Percentiles rank a stretch among this genome's conserved stretches.
Conservation (phyloP, 1,140 invertebrate genomes). For the Eriocheir sinensis region DNA sequence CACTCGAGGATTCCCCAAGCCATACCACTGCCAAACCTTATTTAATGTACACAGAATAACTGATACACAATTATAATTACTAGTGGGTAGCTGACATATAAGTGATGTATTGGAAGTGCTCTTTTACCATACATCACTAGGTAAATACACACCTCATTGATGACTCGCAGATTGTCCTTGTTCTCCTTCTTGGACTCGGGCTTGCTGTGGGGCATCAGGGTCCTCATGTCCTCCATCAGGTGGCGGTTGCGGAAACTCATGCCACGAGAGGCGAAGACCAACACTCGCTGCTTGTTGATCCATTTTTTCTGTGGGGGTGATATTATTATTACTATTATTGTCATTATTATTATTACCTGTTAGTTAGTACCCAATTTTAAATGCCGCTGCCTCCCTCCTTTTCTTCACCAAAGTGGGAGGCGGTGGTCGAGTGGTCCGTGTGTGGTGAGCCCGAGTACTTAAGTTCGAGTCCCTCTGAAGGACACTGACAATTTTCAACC, state of each 20-base stretch:
- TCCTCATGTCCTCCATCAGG: slow-evolving; percentile 96
- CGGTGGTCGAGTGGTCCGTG: neutral
- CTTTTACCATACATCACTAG: neutral
- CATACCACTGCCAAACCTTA: too few relatives aligned
- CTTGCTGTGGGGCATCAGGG: slow-evolving; percentile 96
- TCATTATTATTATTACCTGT: neutral
- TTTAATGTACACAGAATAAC: too few relatives aligned
- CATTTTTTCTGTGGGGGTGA: slow-evolving; percentile 84
- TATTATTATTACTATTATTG: neutral
- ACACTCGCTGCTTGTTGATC: slow-evolving; percentile 95
- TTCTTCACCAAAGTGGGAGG: neutral
- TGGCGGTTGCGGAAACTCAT: slow-evolving; percentile 95
- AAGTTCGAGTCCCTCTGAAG: neutral
- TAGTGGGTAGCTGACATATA: too few relatives aligned
- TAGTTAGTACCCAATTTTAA: neutral
- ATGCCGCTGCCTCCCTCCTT: neutral
- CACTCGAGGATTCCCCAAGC: too few relatives aligned
- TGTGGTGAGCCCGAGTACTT: neutral
- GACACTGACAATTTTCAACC: too few relatives aligned
- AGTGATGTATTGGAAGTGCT: too few relatives aligned
- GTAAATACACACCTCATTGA: slow-evolving; percentile 85
- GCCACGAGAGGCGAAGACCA: slow-evolving; percentile 95
- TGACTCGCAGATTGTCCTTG: slow-evolving; percentile 84
- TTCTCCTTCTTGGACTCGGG: slow-evolving; percentile 90
- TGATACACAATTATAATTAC: too few relatives aligned